Percentiles rank a stretch among this genome's conserved stretches.
phyloP scores from a whole-genome alignment of 2,797 vertebrate species.

The Poliocrania exsul region DNA sequence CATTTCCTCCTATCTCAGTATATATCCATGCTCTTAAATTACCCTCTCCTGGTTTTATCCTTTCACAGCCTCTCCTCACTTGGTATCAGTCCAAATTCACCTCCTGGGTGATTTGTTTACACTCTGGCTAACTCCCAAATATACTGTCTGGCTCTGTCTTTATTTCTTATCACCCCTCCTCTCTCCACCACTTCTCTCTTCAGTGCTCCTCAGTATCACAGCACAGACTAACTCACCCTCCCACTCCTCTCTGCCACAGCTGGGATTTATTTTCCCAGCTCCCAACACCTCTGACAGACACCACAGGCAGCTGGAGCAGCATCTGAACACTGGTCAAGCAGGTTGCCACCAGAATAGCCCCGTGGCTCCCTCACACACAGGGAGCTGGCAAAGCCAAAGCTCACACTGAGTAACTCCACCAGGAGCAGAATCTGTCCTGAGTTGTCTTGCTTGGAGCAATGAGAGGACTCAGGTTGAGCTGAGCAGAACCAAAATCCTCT shows the following conservation, averaged over 20 bases:
- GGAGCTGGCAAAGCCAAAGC: neutral
- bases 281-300: neutral
- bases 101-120: slow-evolving; percentile 29
- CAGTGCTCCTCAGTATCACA: neutral
- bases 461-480: neutral
- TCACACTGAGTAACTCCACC: neutral
- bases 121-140: slow-evolving; percentile 20
- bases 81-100: neutral
- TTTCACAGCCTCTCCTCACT: neutral
- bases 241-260: neutral
- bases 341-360: rapidly evolving
- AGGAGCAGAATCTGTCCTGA: neutral
- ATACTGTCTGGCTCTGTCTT: neutral
- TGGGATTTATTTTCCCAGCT: neutral
- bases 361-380: neutral
- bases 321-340: neutral
- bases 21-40: slow-evolving; percentile 10
- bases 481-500: neutral
- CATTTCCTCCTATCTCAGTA: slow-evolving; percentile 15
- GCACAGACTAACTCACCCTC: neutral
- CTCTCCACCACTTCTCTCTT: neutral
- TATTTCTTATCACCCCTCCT: neutral
- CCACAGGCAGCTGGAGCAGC: neutral
- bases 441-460: neutral
- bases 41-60: neutral